Base-by-base conservation (phyloP, 2,113 vertebrate species). In the Garra rufa region DNA sequence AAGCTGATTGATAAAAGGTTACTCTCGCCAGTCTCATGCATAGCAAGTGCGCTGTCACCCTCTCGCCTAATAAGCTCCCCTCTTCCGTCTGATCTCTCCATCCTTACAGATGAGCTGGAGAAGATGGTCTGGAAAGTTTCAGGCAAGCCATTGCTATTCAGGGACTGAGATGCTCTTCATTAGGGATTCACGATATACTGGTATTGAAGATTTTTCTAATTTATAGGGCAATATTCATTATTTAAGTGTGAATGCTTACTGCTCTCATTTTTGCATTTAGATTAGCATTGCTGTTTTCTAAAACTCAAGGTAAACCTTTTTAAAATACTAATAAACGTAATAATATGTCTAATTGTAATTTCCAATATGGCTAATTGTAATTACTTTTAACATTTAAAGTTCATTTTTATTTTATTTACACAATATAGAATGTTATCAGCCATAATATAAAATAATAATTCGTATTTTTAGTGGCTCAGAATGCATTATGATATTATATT, bases 1-100 rank as follows among this genome's bases (percentile, higher is more conserved):
- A 86, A 69, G 63, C 11, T 55, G 48, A 79, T 79, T 81, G 82
- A 65, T 75, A 78, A 81, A 85, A 85, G 85, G 85, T 78, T 80
- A 71, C 15, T 57, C 15, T 70, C 59, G 78, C 19, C 14, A 50
- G 63, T 80, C 46, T 82, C 28, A 38, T 82, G 84, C 87, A 86
- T 83, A 86, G 24, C 46, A 80, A 89, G 44, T 73, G 52, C 57
- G 52, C 67, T 13, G 71, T 74, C 19, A 28, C n/a, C 46, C 74
- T 77, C 38, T 30, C 46, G 50, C 43, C 67, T 85, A 80, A 78
- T 83, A 79, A 77, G 14, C 41, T 50, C 24, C 75, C 15, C 52
- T 83, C 44, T 83, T 59, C 44, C 52, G 24, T 48, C 59, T 52
- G 74, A 75, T 77, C 81, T 50, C 38, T 30, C 71, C 48, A 59